Base-by-base conservation (phyloP, 2,113 vertebrate species). In the Alexandromys fortis region DNA sequence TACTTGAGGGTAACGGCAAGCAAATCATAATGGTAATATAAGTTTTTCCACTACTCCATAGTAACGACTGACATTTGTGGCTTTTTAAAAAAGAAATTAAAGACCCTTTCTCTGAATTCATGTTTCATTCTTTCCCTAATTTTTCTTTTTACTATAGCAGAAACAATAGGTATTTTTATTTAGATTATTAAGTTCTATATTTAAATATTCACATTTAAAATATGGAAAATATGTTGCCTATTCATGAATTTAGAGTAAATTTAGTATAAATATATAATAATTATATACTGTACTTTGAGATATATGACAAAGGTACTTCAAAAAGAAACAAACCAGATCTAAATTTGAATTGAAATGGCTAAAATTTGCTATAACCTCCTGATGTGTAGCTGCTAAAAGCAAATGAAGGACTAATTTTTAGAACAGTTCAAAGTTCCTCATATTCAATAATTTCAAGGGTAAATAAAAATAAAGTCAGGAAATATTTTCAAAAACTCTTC, bases 161-260 rank as follows among this genome's bases (percentile, higher is more conserved):
- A 7, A 93, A 94, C 70, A 12, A 58, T 87, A 86, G 63, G 73
- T 21, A 94, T 55, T 92, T 88, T 90, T 96, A 38, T 70, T 89
- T 61, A 21, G 17, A 49, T 93, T 72, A 91, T 68, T 93, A 92
- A 92, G 90, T 93, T 94, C 21, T 88, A 14, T 17, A 89, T 89
- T 90, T 87, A 91, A 90, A 92, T 88, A n/a, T 52, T 95, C 33
- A 91, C 24, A 92, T 89, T 94, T 83, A 92, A 81, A 95, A 81
- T 76, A 78, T 52, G 2, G 8, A 91, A 93, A 81, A 93, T 11
- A 86, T 7, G 12, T 17, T 79, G 87, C 28, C 77, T 78, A 87
- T 61, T 91, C 21, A 92, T 38, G 28, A 76, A 90, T 47, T 78
- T 82, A 89, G 33, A 73, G 4, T 87, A 91, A 94, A 92, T 72